phyloP scores from a whole-genome alignment of 2,113 vertebrate genomes.

The Mormyrus iriodes region DNA sequence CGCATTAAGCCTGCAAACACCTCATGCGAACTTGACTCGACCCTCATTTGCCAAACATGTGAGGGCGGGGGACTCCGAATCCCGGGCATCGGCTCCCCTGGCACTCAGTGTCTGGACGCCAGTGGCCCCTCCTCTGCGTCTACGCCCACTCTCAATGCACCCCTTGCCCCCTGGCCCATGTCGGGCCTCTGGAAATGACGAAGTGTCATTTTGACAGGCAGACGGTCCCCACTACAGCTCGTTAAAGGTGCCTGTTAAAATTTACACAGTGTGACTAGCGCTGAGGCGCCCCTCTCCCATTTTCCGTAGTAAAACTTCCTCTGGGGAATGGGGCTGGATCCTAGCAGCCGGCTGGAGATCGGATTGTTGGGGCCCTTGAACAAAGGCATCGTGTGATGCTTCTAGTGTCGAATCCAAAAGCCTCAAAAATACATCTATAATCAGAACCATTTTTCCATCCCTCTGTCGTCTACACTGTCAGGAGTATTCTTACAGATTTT shows the following conservation, averaged over 20 bases:
- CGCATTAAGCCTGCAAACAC: neutral
- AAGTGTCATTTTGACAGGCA: slow-evolving; percentile 8
- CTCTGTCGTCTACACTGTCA: neutral
- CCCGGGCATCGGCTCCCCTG: too few species aligned
- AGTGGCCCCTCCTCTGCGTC: neutral
- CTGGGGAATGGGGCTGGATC: neutral
- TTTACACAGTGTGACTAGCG: slow-evolving; percentile 9
- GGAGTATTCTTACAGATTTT: neutral
- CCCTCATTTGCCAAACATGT: neutral
- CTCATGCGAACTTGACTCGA: neutral
- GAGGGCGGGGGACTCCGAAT: neutral
- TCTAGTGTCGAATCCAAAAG: neutral
- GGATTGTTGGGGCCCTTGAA: neutral
- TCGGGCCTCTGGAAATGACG: neutral
- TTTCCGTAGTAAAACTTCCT: slow-evolving; percentile 23
- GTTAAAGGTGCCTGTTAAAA: slow-evolving; percentile 17
- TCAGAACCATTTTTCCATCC: neutral
- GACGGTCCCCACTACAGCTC: slow-evolving; percentile 7
- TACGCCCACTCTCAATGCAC: neutral
- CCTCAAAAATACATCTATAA: neutral
- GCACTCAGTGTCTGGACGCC: neutral
- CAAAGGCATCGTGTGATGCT: neutral
- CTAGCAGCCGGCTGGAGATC: neutral
- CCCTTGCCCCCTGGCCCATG: neutral
- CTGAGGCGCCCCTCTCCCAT: neutral